Base-by-base conservation (phyloP, 2,113 vertebrate species). In the Apodemus sylvaticus region DNA sequence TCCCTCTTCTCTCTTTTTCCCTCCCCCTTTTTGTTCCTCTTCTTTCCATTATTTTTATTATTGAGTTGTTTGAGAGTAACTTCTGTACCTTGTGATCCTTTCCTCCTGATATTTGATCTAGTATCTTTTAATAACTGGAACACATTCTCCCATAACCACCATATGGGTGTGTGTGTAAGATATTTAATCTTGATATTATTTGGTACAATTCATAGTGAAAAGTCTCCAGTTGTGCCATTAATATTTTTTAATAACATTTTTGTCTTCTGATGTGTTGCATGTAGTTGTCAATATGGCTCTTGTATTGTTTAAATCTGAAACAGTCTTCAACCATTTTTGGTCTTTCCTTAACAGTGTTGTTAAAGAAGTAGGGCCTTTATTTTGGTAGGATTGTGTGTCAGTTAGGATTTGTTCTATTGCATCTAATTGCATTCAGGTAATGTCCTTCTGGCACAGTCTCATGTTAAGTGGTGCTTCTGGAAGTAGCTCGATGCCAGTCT, bases 181-280 rank as follows among this genome's bases (percentile, higher is more conserved):
- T 73, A 58, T 93, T 96, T 68, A 86, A 73, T 89, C 55, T 66
- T 85, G 89, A 74, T 85, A 31, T 17, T 88, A 5, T 64, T 86
- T 94, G 55, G 19, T 73, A 64, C 1, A 82, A 45, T 79, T 94
- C 31, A 86, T 62, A 48, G 71, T 81, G 64, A 90, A 64, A 64
- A 90, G 62, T 76, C 58, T 94, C 36, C 76, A 60, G 1, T 58
- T 95, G 34, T 77, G 39, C 73, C 45, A 68, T 1, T 77, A 66
- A n/a, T 74, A 48, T n/a, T 48, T 68, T 91, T 95, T 70, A 89
- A 73, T 55, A 26, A 12, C 20, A 70, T 82, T 90, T 95, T 96
- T 77, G 53, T 19, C 60, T 48, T 48, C 9, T 36, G 73, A 14
- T 86, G 20, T 2, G 11, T 70, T 87, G 20, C 26, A 76, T 90